Evolutionary conservation across 2,797 vertebrate species (phyloP), one percentile per base, ranked within the genome.

Genomic region (Danio aesculapii): DNA sequence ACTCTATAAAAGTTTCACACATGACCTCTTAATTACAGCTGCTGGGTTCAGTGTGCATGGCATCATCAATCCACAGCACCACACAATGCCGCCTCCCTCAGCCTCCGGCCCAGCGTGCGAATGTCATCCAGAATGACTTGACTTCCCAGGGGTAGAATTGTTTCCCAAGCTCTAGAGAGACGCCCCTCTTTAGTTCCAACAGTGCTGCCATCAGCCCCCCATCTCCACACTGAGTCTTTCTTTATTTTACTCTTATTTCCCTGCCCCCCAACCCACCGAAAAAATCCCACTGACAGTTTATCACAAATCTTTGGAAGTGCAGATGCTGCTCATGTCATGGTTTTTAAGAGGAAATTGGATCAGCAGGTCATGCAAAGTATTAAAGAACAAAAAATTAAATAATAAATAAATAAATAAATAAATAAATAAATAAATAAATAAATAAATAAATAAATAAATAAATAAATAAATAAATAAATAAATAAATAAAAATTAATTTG

Each of bases 11-110:
- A 91, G 84, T 92, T 90, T 83, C 69, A 14, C 89, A 89, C 86
- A 89, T 91, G 92, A 93, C 89, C 92, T 93, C 90, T 93, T 93
- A 89, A 93, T 96, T 90, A 84, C 84, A 58, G 88, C 84, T 92
- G 90, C 89, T 88, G 88, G 81, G 88, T 91, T 82, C 83, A 88
- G 88, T 86, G 84, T 91, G 86, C 87, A 83, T 84, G 82, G 86
- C 92, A 89, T 91, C 90, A 92, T 92, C 83, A 70, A 75, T 88
- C 83, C 89, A 67, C 76, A 74, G 58, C 81, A 53, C 75, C 82
- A 85, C 85, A 90, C 90, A 93, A 94, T 92, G 89, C 89, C 68
- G 81, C 58, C 46, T 41, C 63, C 47, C 74, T 76, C 86, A 89
- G 88, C 88, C 0, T 4, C 57, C 81, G 85, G 85, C 86, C 87